phyloP scores from a whole-genome alignment of 64 coral and sea anemone genomes.

The Hydrozoanthus tunicans region DNA sequence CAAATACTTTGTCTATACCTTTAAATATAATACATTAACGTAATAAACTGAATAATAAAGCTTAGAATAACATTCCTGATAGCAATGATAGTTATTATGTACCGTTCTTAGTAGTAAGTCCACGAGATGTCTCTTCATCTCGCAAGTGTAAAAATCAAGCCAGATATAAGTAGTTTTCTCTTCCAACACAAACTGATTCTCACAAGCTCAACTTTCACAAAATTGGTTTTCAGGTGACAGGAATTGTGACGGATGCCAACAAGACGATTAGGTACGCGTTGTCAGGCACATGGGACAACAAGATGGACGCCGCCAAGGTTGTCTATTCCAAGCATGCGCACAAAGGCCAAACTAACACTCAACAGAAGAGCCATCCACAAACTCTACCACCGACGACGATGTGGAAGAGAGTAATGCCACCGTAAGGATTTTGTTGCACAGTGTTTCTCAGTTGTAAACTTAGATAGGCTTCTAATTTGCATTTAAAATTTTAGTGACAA shows the following conservation, averaged over 20 bases:
- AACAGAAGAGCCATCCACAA: slow-evolving; percentile 87
- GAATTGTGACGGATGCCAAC: slow-evolving; percentile 77
- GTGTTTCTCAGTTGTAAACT: not conserved
- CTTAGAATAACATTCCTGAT: too few species aligned
- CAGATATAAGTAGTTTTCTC: too few species aligned
- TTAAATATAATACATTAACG: too few species aligned
- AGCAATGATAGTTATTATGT: too few species aligned
- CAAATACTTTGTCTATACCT: too few species aligned
- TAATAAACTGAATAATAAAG: too few species aligned
- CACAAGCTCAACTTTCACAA: not conserved
- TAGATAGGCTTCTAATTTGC: too few species aligned
- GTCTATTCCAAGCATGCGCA: slow-evolving; percentile 76
- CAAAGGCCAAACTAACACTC: slow-evolving; percentile 60
- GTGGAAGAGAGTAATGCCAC: slow-evolving; percentile 80
- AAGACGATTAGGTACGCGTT: slow-evolving; percentile 87
- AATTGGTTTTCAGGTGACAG: slow-evolving; percentile 79
- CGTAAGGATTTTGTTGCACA: slow-evolving; percentile 65
- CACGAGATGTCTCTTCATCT: too few species aligned
- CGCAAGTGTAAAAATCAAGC: too few species aligned
- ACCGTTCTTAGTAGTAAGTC: too few species aligned
- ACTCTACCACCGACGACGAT: slow-evolving; percentile 70
- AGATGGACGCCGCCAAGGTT: slow-evolving; percentile 92
- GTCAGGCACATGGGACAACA: slow-evolving; percentile 94
- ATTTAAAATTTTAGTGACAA: too few species aligned
- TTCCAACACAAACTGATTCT: not conserved